Percentiles rank a stretch among this genome's conserved stretches.
phyloP scores from a whole-genome alignment of 1,140 invertebrate genomes.

The Caenorhabditis remanei region DNA sequence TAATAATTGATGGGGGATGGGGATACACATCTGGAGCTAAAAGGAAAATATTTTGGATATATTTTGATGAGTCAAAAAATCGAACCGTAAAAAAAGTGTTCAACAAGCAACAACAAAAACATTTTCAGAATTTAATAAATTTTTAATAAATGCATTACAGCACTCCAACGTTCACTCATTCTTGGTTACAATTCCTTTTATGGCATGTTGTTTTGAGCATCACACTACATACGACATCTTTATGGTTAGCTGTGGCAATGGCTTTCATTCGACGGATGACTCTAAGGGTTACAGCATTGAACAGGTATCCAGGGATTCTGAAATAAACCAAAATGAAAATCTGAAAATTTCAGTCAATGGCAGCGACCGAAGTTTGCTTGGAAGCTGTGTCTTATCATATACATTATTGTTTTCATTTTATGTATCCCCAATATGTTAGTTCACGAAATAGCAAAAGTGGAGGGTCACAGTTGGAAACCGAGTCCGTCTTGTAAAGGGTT shows the following conservation, averaged over 20 bases:
- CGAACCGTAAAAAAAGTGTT: background rate
- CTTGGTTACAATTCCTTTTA: slow-evolving; percentile 73
- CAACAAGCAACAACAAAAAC: background rate
- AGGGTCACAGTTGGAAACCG: slow-evolving; percentile 48
- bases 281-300: slow-evolving; percentile 66
- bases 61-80: background rate
- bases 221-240: slow-evolving; percentile 73
- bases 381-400: slow-evolving; percentile 67
- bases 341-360: slow-evolving; percentile 68
- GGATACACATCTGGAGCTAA: background rate
- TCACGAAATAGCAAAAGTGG: slow-evolving; percentile 69
- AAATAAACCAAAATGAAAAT: slow-evolving; percentile 39
- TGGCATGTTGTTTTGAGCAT: slow-evolving; percentile 74
- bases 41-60: background rate
- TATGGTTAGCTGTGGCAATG: slow-evolving; percentile 76
- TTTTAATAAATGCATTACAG: slow-evolving; percentile 15
- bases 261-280: slow-evolving; percentile 75
- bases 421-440: slow-evolving; percentile 72
- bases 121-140: slow-evolving; percentile 35
- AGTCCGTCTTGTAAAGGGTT: slow-evolving; percentile 63
- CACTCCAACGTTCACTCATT: slow-evolving; percentile 67
- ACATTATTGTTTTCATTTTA: slow-evolving; percentile 69
- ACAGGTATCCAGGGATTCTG: slow-evolving; percentile 59
- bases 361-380: slow-evolving; percentile 69
- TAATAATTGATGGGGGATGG: slow-evolving; percentile 37